Conservation (phyloP, 1,140 invertebrate genomes). For the Zophobas morio region DNA sequence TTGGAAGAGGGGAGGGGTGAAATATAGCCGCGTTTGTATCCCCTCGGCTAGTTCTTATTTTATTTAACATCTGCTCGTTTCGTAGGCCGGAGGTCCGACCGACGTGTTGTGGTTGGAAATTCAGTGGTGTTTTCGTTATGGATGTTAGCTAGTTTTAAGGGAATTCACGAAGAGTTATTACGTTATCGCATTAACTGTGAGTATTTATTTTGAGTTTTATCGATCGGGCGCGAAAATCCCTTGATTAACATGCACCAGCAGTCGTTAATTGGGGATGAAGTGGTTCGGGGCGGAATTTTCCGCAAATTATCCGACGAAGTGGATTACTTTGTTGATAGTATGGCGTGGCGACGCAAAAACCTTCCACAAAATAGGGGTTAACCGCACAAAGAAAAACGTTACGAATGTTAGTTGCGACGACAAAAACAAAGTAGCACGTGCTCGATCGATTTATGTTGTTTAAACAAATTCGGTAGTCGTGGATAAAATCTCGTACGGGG, state of each 20-base stretch:
- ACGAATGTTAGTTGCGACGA: too few species aligned
- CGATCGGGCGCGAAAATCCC: conserved; percentile 14
- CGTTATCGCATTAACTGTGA: not conserved
- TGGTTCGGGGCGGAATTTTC: conserved; percentile 6
- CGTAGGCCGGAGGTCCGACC: conserved; percentile 17
- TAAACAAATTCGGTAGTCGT: too few species aligned
- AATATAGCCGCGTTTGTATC: conserved; percentile 43
- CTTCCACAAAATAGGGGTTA: too few species aligned
- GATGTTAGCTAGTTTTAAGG: too few species aligned
- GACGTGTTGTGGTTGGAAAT: not conserved
- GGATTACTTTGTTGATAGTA: too few species aligned
- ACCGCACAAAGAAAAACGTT: too few species aligned
- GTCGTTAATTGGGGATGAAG: conserved; percentile 1
- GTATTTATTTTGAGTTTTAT: not conserved
- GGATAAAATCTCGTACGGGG: too few species aligned
- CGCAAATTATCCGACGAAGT: not conserved
- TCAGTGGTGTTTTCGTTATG: not conserved
- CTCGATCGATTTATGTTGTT: too few species aligned
- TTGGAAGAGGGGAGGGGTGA: conserved; percentile 35
- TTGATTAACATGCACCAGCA: conserved; percentile 3
- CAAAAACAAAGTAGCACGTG: too few species aligned
- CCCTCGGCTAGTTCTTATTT: conserved; percentile 48
- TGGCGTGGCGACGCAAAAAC: too few species aligned
- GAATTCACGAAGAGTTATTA: too few species aligned
- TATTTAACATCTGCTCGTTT: conserved; percentile 48